Base-by-base conservation (phyloP, 2,888 invertebrate species). In the Xestia c-nigrum region DNA sequence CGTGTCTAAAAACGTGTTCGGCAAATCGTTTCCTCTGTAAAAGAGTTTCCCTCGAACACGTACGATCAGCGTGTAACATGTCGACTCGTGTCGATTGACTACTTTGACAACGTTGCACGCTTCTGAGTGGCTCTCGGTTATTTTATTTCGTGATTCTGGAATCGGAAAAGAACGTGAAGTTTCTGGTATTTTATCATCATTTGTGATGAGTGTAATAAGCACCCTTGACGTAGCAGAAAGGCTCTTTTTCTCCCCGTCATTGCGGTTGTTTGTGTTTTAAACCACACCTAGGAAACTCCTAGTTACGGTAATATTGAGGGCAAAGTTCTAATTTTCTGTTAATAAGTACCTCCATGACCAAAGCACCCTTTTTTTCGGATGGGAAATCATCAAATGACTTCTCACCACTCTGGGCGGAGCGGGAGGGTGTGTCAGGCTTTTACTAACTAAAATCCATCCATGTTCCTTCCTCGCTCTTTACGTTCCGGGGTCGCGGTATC, bases 101-200 rank as follows among this genome's bases (percentile, higher is more conserved):
- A 70, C 85, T 85, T 82, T 85, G 85, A 85, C 66, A 66, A 67
- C 67, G 78, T 50, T 83, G 55, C 76, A 76, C 65, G 76, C 50
- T 81, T 65, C 6, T 59, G 74, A 61, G 52, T 81, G 43, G 43
- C 65, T 76, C 24, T 38, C 19, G 43, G 47, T 59, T 61, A 74
- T 74, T 59, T 61, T 61, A 73, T 74, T 73, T 74, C 73, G 47
- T 40, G 19, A 46, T 38, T 59, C n/a, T 6, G 64, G n/a, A 43
- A 24, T n/a, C 43, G 4, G 43, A 16, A 1, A 16, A 64, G 31
- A 31, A 38, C 61, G 61, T 61, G 61, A 38, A 0, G 9, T 61
- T 61, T 19, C 0, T 10, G 61, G 10, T 61, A 61, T 19, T 59
- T 38, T 61, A 61, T 61, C 59, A 59, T 31, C 16, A 16, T 9